Evolutionary conservation across 1,140 invertebrate species (phyloP), one percentile per base, ranked within the genome.

Genomic region (Thalassaphorura encarpata): DNA sequence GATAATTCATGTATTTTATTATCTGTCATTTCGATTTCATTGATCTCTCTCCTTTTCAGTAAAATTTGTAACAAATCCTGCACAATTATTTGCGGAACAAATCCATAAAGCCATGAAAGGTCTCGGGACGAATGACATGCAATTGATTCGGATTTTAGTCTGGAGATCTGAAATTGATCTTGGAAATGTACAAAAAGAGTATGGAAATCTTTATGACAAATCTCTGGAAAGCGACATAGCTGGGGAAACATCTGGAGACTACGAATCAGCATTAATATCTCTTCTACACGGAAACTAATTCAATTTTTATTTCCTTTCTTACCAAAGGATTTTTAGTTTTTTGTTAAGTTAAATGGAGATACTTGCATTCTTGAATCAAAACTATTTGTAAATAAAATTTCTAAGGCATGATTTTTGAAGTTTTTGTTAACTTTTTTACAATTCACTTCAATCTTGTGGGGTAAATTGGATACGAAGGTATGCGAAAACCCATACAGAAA

Each of bases 121-220:
- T 24, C 21, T 26, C 5, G 45, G 45, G 28, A 47, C 45, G 3
- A 18, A 47, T 18, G 45, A 26, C 28, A 43, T n/a, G 13, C 21
- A 24, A 8, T 18, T 47, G 5, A 47, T 47, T 18, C 45, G 45
- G 28, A 47, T 47, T 24, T 26, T 47, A 13, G 45, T 47, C 8
- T 47, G 45, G 45, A 47, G 45, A 47, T 21, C 45, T 24, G 45
- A 47, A 18, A 27, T 8, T 21, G 45, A 47, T 47, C 26, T 47
- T 6, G 45, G 11, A 11, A 21, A 8, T 6, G 28, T 47, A 13
- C 24, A 47, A 27, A 26, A 21, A 5, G 45, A 47, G 19, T 47
- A 47, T 18, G 45, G 21, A 6, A 19, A 47, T 21, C 45, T 26
- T 27, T 47, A 8, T 47, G 45, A 26, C 24, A 26, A 47, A 47